Evolutionary conservation across 2,113 vertebrate genomes (phyloP).

Genomic region (Mohoua ochrocephala): DNA sequence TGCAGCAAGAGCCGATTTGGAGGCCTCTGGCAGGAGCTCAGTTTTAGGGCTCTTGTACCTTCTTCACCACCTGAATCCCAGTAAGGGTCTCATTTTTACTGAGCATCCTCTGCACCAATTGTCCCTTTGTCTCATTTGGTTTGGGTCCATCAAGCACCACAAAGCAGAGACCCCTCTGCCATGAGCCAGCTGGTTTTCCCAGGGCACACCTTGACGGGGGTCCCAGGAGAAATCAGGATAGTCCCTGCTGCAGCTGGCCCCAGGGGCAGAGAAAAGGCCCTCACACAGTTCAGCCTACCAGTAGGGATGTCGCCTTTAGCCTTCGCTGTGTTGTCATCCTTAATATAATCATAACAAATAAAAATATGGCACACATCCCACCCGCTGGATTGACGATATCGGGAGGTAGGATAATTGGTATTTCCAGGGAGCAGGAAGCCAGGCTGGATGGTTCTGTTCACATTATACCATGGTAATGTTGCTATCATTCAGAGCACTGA

Average conservation of each 20-base stretch:
- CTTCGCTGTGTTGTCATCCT: not conserved
- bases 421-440: not conserved
- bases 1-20: not conserved
- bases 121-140: not conserved
- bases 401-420: not conserved
- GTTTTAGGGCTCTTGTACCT: not conserved
- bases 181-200: not conserved
- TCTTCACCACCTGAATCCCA: not conserved
- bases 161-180: not conserved
- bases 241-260: not conserved
- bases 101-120: not conserved
- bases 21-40: not conserved
- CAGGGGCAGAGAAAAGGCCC: not conserved
- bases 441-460: not conserved
- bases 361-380: not conserved
- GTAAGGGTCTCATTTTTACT: not conserved
- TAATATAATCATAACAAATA: not conserved
- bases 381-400: not conserved
- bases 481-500: not conserved
- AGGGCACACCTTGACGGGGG: not conserved
- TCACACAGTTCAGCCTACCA: not conserved
- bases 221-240: not conserved
- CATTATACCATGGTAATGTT: not conserved
- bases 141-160: not conserved
- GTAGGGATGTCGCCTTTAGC: not conserved